Conservation (phyloP, 1,140 invertebrate species). For the Ips typographus region DNA sequence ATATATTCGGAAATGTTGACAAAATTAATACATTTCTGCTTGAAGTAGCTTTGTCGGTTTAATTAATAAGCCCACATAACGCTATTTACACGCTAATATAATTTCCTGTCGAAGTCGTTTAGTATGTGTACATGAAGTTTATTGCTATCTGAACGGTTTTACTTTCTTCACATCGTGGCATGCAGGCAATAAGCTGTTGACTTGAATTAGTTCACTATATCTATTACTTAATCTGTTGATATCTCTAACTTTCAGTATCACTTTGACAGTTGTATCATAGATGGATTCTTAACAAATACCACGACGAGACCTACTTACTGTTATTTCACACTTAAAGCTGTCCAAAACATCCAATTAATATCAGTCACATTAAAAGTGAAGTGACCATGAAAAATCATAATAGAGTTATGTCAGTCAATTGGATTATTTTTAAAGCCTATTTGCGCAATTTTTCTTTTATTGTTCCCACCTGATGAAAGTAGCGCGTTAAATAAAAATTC, state of each 20-base stretch:
- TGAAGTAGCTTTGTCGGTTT: background rate
- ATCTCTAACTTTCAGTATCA: background rate
- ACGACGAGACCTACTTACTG: background rate
- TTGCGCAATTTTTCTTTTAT: background rate
- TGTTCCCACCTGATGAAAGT: background rate
- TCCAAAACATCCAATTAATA: background rate
- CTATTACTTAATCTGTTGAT: background rate
- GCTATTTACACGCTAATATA: background rate
- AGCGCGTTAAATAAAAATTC: background rate
- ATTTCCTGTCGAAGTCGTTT: background rate
- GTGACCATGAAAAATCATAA: background rate
- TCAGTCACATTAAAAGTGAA: background rate
- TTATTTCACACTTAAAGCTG: too few relatives aligned
- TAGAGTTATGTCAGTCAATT: background rate
- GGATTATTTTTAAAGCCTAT: background rate
- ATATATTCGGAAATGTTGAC: background rate
- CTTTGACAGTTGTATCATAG: background rate
- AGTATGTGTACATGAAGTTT: background rate
- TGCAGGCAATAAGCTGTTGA: background rate
- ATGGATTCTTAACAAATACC: background rate
- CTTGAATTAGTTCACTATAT: background rate
- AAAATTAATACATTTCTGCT: background rate
- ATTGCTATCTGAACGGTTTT: background rate
- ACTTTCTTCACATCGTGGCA: slow-evolving; percentile 2
- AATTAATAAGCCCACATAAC: background rate